These are phyloP conservation scores for Drosophila varians DNA, from an alignment of 1,140 invertebrate species.

Conservation along the genomic window DNA sequence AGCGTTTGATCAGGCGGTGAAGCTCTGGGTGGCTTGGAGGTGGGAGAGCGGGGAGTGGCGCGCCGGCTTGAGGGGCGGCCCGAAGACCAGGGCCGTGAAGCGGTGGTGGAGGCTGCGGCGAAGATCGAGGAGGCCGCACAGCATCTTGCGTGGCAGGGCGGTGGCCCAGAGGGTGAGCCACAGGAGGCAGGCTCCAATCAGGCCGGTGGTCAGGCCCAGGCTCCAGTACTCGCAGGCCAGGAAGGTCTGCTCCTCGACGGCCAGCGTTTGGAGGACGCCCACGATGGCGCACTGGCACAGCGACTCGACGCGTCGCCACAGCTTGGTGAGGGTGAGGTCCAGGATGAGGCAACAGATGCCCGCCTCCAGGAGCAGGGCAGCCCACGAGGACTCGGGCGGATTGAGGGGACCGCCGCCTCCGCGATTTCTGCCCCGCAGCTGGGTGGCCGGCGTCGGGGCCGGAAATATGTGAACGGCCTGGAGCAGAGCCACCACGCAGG, in stretches of 20 bases:
- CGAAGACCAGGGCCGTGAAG: background rate
- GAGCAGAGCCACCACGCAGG: slow-evolving; percentile 49
- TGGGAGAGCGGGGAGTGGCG: background rate
- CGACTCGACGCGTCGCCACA: slow-evolving; percentile 59
- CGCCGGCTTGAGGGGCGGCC: background rate
- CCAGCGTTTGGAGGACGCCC: slow-evolving; percentile 41
- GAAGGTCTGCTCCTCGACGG: slow-evolving; percentile 46
- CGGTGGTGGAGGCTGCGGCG: slow-evolving; percentile 1
- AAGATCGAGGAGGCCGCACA: background rate
- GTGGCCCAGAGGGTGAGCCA: slow-evolving; percentile 59
- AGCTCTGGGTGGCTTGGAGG: background rate
- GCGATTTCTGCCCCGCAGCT: background rate
- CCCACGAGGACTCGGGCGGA: slow-evolving; percentile 3
- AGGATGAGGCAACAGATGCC: slow-evolving; percentile 52
- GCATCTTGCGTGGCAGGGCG: slow-evolving; percentile 33
- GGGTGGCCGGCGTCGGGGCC: background rate
- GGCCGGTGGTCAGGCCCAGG: slow-evolving; percentile 34
- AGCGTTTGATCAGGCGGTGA: background rate
- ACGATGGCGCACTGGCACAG: slow-evolving; percentile 58
- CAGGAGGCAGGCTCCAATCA: slow-evolving; percentile 57
- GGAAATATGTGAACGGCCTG: slow-evolving; percentile 46
- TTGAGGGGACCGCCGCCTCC: background rate
- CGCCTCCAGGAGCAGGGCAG: slow-evolving; percentile 42
- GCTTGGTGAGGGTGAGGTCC: slow-evolving; percentile 52
- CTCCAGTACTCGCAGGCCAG: slow-evolving; percentile 53